Percentiles rank a stretch among this genome's conserved stretches.
phyloP scores from a whole-genome alignment of 2,888 invertebrate genomes.

The Rhorus exstirpatorius region DNA sequence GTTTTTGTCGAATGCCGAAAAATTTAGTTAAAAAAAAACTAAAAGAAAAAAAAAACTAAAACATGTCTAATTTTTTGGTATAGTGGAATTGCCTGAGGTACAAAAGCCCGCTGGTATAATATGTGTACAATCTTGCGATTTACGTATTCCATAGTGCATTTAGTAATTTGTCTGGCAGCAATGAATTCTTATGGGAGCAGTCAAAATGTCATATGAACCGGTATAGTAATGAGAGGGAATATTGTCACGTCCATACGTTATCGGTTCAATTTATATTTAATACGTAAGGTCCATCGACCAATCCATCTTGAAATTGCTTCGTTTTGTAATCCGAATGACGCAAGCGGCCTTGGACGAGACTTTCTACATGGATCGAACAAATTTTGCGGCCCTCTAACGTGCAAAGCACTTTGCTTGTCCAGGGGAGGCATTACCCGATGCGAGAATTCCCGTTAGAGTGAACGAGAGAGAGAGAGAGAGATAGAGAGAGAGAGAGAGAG shows the following conservation, averaged over 20 bases:
- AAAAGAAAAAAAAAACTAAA: no score
- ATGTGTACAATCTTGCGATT: slow-evolving; percentile 8
- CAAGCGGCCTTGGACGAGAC: slow-evolving; percentile 19
- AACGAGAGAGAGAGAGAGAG: slow-evolving; percentile 31
- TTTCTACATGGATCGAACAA: slow-evolving; percentile 45
- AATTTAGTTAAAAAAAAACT: no score
- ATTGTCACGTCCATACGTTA: slow-evolving; percentile 8
- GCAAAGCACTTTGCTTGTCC: slow-evolving; percentile 43
- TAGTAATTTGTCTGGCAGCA: slow-evolving; percentile 16
- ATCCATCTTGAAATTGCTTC: slow-evolving; percentile 34
- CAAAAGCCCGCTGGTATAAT: slow-evolving; percentile 3
- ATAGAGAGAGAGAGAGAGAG: neutral
- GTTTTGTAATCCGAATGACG: slow-evolving; percentile 15
- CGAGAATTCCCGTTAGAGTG: slow-evolving; percentile 52
- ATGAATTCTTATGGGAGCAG: slow-evolving; percentile 25
- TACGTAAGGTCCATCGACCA: neutral
- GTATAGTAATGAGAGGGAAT: neutral
- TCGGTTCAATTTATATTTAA: slow-evolving; percentile 27
- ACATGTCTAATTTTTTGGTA: no score
- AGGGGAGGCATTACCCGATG: slow-evolving; percentile 32
- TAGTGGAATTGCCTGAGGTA: no score
- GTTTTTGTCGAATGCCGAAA: no score
- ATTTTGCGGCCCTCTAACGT: slow-evolving; percentile 55
- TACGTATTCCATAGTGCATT: slow-evolving; percentile 17
- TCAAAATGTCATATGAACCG: slow-evolving; percentile 35